These are phyloP conservation scores for Psittacula derbiana DNA, from an alignment of 2,797 vertebrate genomes.

Conservation along the genomic window DNA sequence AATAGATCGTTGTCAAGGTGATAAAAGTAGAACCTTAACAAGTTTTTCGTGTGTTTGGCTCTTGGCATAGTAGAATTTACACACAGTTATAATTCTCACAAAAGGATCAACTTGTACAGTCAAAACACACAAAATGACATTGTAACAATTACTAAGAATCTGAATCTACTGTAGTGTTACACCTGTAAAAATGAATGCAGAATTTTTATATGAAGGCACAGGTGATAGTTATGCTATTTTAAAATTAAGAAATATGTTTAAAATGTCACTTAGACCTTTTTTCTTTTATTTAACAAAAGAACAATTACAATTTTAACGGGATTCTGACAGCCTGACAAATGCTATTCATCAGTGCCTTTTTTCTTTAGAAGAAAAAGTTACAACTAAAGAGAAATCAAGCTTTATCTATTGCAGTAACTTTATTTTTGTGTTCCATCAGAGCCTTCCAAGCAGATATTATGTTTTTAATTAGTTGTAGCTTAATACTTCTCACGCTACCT, in stretches of 20 bases:
- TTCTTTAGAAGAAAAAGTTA: not conserved
- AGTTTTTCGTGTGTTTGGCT: not conserved
- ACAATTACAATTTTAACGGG: not conserved
- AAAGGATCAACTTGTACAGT: not conserved
- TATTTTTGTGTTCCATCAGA: not conserved
- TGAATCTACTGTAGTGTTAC: not conserved
- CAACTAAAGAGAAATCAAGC: not conserved
- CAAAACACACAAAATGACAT: not conserved
- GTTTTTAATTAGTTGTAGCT: not conserved
- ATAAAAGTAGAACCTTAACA: not conserved
- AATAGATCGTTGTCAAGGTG: not conserved
- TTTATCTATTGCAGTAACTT: not conserved
- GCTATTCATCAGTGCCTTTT: not conserved
- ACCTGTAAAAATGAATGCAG: not conserved
- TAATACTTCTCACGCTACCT: rapidly evolving
- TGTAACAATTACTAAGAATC: not conserved
- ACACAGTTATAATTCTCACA: not conserved
- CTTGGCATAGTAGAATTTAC: not conserved
- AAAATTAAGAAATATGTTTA: not conserved
- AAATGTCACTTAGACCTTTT: not conserved
- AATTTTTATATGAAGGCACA: not conserved
- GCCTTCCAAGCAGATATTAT: not conserved
- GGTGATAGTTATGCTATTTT: not conserved
- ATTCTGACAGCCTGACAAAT: not conserved
- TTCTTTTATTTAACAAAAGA: not conserved